Evolutionary conservation across 2,113 vertebrate genomes (phyloP).

Genomic region (Cygnus atratus): DNA sequence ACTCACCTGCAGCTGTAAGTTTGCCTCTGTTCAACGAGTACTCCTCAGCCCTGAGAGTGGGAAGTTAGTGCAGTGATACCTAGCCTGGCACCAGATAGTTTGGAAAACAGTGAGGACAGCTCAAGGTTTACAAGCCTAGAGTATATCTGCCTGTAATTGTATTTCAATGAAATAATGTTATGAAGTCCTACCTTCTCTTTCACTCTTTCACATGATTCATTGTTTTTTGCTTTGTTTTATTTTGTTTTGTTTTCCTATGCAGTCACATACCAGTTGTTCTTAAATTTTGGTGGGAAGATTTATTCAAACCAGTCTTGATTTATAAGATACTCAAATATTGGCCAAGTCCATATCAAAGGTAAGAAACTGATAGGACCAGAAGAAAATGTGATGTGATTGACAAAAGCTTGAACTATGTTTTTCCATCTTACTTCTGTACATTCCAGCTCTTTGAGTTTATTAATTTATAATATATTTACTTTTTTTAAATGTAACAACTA

Average conservation of each 20-base stretch:
- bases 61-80: neutral
- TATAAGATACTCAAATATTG: neutral
- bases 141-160: neutral
- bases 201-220: neutral
- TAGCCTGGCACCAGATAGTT: neutral
- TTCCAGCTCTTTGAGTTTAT: neutral
- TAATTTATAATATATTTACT: neutral
- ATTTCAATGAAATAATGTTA: neutral
- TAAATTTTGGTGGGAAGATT: neutral
- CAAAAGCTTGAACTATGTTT: neutral
- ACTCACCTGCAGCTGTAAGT: neutral
- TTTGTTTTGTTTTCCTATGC: neutral
- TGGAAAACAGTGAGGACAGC: neutral
- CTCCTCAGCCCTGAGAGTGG: neutral
- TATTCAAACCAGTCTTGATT: neutral
- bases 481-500: neutral
- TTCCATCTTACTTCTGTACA: neutral
- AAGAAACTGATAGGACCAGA: neutral
- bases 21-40: neutral
- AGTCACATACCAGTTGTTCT: neutral
- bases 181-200: neutral
- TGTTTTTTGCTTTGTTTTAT: neutral
- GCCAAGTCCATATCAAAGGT: neutral
- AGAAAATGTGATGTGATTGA: neutral
- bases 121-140: neutral